Evolutionary conservation across 2,113 vertebrate species (phyloP).

Genomic region (Colistium nudipinnis): DNA sequence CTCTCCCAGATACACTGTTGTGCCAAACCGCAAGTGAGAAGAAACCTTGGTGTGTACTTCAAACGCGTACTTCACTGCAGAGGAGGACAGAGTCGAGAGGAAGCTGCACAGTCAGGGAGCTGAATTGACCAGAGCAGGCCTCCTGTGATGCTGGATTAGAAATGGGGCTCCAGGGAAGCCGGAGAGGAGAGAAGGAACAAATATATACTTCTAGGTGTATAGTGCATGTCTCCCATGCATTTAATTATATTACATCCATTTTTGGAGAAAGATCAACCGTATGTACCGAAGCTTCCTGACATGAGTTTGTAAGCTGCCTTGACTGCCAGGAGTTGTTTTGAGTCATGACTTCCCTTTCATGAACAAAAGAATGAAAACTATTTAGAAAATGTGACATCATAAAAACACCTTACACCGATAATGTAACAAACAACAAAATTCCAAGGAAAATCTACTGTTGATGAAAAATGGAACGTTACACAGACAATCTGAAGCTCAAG

Average conservation of each 20-base stretch:
- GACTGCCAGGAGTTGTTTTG: too few relatives aligned
- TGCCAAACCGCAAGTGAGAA: slow-evolving; percentile 8
- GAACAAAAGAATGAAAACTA: too few relatives aligned
- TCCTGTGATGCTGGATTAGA: slow-evolving; percentile 26
- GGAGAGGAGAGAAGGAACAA: neutral
- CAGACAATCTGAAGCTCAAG: neutral
- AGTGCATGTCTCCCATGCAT: too few relatives aligned
- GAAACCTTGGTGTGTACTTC: neutral
- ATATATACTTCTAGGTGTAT: too few relatives aligned
- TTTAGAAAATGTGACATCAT: too few relatives aligned
- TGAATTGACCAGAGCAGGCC: slow-evolving; percentile 16
- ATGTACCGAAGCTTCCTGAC: too few relatives aligned
- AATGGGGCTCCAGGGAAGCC: neutral
- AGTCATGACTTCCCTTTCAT: too few relatives aligned
- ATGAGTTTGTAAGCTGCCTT: neutral
- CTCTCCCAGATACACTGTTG: neutral
- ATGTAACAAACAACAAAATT: neutral
- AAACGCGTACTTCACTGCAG: slow-evolving; percentile 12
- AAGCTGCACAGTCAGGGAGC: slow-evolving; percentile 20
- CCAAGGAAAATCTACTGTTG: neutral
- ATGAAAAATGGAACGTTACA: neutral
- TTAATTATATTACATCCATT: neutral
- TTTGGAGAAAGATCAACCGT: neutral
- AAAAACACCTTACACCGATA: neutral
- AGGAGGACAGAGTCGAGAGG: slow-evolving; percentile 19